Base-by-base conservation (phyloP, 2,888 invertebrate species). In the Onchidella celtica region DNA sequence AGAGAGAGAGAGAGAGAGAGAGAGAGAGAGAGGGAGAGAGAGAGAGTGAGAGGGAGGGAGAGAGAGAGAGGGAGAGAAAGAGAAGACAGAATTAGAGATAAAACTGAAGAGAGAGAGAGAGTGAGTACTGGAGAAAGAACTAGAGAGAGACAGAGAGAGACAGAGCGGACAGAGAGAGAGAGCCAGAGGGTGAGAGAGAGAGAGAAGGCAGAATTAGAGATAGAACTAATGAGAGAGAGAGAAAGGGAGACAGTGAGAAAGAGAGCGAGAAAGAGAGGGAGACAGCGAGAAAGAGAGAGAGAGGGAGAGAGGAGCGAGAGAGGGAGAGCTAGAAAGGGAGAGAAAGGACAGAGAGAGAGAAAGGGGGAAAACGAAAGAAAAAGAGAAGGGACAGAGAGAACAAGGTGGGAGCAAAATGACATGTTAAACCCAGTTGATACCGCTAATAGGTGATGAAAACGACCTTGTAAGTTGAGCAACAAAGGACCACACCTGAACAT, bases 401-500 rank as follows among this genome's bases (percentile, higher is more conserved):
- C n/a, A n/a, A n/a, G n/a, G n/a, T n/a, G n/a, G n/a, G n/a, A n/a
- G n/a, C n/a, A n/a, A n/a, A n/a, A n/a, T n/a, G n/a, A n/a, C n/a
- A n/a, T n/a, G n/a, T n/a, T n/a, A n/a, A n/a, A n/a, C n/a, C n/a
- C n/a, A n/a, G n/a, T n/a, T n/a, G n/a, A n/a, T n/a, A n/a, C n/a
- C n/a, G n/a, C n/a, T n/a, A n/a, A n/a, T n/a, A n/a, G n/a, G n/a
- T n/a, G n/a, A n/a, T n/a, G n/a, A n/a, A n/a, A n/a, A n/a, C n/a
- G n/a, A n/a, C n/a, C n/a, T n/a, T n/a, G n/a, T n/a, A n/a, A n/a
- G n/a, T n/a, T n/a, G n/a, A n/a, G n/a, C n/a, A n/a, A n/a, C n/a
- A n/a, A n/a, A n/a, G 6, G n/a, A n/a, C n/a, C n/a, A n/a, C n/a
- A 76, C 79, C 70, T 73, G 66, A 40, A 79, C 57, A 79, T 11